These are phyloP conservation scores for Pentamera pediparva DNA, from an alignment of 53 echinoderm and acorn worm genomes.

Conservation along the genomic window DNA sequence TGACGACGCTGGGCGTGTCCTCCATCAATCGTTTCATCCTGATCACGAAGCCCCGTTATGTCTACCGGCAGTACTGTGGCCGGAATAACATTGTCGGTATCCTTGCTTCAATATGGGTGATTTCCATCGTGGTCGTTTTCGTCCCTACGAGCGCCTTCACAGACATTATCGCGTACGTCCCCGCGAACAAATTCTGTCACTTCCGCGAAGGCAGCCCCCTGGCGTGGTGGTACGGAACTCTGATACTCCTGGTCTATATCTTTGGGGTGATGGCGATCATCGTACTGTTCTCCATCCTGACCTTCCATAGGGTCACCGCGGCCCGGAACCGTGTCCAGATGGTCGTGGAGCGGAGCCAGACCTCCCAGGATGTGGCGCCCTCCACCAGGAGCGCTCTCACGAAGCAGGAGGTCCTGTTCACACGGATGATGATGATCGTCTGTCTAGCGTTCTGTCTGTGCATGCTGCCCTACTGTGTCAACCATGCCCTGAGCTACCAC, in stretches of 20 bases:
- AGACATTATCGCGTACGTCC: neutral
- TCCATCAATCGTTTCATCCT: conserved; percentile 20
- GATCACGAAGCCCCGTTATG: conserved; percentile 16
- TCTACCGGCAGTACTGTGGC: conserved; percentile 7
- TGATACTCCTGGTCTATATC: neutral
- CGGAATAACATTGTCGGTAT: neutral
- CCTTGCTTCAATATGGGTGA: conserved; percentile 9
- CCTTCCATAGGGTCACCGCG: neutral
- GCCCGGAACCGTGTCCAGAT: conserved; percentile 8
- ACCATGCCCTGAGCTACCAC: conserved; percentile 28
- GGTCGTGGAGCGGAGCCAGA: neutral
- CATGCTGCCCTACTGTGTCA: conserved; percentile 12
- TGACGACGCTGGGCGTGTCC: conserved; percentile 6
- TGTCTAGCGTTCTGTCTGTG: conserved; percentile 17
- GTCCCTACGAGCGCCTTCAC: neutral
- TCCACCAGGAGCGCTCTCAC: neutral
- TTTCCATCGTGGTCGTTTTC: neutral
- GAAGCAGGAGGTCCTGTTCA: conserved; percentile 22
- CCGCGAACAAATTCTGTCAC: conserved; percentile 10
- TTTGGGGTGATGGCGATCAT: neutral
- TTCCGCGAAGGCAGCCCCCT: neutral
- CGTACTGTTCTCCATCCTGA: conserved; percentile 5
- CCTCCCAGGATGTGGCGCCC: neutral
- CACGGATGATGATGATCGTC: conserved; percentile 17
- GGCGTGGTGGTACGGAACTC: conserved; percentile 23